Percentiles rank a stretch among this genome's conserved stretches.
These are phyloP conservation scores for Zeuzera pyrina DNA, from an alignment of 2,888 invertebrate species.

Conservation along the genomic window DNA sequence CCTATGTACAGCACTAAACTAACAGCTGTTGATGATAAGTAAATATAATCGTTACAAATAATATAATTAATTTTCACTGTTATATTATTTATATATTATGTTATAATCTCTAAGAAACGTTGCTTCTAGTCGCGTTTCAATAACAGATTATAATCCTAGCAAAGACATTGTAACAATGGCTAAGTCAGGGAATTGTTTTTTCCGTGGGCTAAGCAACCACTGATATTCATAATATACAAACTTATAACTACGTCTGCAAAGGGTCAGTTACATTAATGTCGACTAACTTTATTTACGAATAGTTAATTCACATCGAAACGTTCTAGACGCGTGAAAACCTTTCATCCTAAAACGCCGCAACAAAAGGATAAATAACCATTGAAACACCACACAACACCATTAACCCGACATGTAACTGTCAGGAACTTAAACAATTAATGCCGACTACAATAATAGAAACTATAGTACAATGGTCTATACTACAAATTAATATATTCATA, in stretches of 20 bases:
- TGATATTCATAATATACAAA: slow-evolving; percentile 2
- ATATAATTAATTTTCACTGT: no score
- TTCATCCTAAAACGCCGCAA: slow-evolving; percentile 49
- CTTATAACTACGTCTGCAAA: slow-evolving; percentile 10
- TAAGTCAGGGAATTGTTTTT: no score
- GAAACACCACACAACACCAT: slow-evolving; percentile 50
- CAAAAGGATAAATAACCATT: slow-evolving; percentile 54
- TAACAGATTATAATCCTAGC: no score
- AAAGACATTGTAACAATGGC: no score
- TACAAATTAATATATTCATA: slow-evolving; percentile 67
- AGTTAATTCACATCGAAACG: slow-evolving; percentile 19
- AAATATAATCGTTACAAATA: no score
- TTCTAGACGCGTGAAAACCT: slow-evolving; percentile 27
- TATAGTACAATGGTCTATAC: slow-evolving; percentile 49
- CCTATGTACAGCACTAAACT: no score
- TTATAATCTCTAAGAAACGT: no score
- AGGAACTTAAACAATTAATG: slow-evolving; percentile 63
- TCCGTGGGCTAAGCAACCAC: no score
- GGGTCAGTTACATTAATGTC: slow-evolving; percentile 29
- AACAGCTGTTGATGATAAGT: no score
- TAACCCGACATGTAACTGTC: slow-evolving; percentile 56
- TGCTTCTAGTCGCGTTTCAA: no score
- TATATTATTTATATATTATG: no score
- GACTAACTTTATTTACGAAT: slow-evolving; percentile 13
- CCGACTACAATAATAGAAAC: slow-evolving; percentile 59